These are phyloP conservation scores for Luscinia luscinia DNA, from an alignment of 2,797 vertebrate genomes.

Conservation along the genomic window DNA sequence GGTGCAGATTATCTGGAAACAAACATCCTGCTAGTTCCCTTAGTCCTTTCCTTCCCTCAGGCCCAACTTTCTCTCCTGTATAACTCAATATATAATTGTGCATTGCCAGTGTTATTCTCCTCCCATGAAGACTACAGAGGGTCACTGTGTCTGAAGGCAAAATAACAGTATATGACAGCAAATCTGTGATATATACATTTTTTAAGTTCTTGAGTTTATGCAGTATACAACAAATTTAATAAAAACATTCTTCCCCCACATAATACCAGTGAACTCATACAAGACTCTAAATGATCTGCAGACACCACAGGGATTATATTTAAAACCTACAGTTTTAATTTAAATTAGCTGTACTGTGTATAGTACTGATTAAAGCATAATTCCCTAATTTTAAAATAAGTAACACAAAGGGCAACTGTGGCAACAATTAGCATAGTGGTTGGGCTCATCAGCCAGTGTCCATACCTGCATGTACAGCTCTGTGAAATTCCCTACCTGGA, in stretches of 20 bases:
- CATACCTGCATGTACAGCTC: background rate
- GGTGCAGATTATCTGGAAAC: background rate
- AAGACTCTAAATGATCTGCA: background rate
- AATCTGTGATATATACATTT: background rate
- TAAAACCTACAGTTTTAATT: background rate
- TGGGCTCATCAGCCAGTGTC: background rate
- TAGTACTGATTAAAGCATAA: background rate
- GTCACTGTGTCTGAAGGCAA: background rate
- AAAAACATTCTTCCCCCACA: background rate
- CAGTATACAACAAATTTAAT: background rate
- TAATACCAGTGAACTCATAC: background rate
- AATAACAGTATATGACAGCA: background rate
- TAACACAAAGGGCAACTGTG: background rate
- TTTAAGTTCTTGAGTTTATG: background rate
- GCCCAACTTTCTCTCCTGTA: background rate
- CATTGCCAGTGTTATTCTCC: background rate
- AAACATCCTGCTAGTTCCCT: background rate
- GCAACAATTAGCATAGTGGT: background rate
- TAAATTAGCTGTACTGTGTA: background rate
- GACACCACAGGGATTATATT: background rate
- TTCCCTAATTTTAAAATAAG: background rate
- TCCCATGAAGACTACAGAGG: background rate
- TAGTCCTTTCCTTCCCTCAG: background rate
- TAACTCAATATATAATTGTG: background rate
- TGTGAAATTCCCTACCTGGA: background rate